Base-by-base conservation (phyloP, 2,888 invertebrate species). In the Drosophila sordidula region DNA sequence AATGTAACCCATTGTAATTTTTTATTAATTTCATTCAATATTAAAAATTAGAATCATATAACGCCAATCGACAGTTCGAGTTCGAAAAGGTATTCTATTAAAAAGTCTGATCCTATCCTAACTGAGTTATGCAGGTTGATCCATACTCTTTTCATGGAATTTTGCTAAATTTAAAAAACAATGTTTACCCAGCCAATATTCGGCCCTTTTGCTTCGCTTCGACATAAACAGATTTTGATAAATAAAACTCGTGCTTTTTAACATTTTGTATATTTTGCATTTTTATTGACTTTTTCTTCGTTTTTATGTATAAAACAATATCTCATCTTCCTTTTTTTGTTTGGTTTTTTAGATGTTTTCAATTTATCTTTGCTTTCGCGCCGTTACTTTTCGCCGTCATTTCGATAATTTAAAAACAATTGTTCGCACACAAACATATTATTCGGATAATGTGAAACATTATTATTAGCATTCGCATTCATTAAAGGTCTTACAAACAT, bases 291-390 rank as follows among this genome's bases (percentile, higher is more conserved):
- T 85, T 84, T 72, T 73, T 72, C 62, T 58, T 57, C 22, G 46
- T 50, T 70, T 84, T 80, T 87, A 80, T 87, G 79, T 82, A 82
- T 82, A 87, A 82, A 87, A 82, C 87, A 87, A 84, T 82, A 82
- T 87, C 55, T 74, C 70, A 63, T 87, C 64, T 62, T 57, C 38
- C 11, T 58, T 68, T 54, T 26, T 38, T 70, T 52, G 42, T 14
- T 57, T 45, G 64, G 26, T 18, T 44, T 59, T 50, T 39, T 36
- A 32, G 6, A 26, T 0, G 36, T 41, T 47, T 55, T 49, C 8
- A 29, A 3, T 29, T 29, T 29, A 8, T 29, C 39, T 39, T 49
- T 32, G 58, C 14, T 45, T 59, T 51, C 12, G 29, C 25, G 51
- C 64, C 12, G 9, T 75, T 72, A 68, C 49, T 50, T 58, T 52